Percentiles rank a stretch among this genome's conserved stretches.
Conservation (phyloP, 1,140 invertebrate genomes). For the Hetaerina americana region DNA sequence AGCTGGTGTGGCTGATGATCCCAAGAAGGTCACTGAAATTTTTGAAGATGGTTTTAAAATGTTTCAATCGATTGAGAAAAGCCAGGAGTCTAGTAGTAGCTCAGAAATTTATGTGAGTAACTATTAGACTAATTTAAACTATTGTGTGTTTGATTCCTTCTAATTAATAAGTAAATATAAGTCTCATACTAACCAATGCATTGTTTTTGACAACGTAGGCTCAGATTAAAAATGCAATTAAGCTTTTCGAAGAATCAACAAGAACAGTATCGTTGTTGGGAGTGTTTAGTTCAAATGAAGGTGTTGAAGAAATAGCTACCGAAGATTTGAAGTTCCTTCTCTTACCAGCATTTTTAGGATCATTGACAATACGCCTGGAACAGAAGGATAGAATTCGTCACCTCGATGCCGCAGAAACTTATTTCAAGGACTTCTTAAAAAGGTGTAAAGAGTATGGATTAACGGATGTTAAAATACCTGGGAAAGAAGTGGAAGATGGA, state of each 20-base stretch:
- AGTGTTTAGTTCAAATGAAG: conserved; percentile 82
- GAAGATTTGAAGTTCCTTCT: conserved; percentile 73
- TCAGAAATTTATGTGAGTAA: neutral
- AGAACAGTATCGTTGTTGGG: conserved; percentile 58
- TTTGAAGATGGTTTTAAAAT: neutral
- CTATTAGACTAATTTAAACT: neutral
- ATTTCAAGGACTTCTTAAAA: conserved; percentile 72
- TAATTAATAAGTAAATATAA: neutral
- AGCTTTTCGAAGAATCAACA: conserved; percentile 62
- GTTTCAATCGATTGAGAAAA: neutral
- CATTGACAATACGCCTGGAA: conserved; percentile 53
- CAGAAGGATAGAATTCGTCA: conserved; percentile 41
- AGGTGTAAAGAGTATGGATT: conserved; percentile 60
- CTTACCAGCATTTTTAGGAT: conserved; percentile 69
- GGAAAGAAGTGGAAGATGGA: neutral
- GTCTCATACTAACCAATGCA: neutral
- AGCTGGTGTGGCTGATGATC: neutral
- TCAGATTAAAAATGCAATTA: conserved; percentile 52
- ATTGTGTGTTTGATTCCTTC: neutral
- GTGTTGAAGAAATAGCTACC: conserved; percentile 71
- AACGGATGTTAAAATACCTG: neutral
- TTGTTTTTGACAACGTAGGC: too few relatives aligned
- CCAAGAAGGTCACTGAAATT: neutral
- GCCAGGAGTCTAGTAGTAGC: neutral
- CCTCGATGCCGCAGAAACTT: conserved; percentile 60